Conservation (phyloP, 2,888 invertebrate genomes). For the Synanthedon vespiformis region DNA sequence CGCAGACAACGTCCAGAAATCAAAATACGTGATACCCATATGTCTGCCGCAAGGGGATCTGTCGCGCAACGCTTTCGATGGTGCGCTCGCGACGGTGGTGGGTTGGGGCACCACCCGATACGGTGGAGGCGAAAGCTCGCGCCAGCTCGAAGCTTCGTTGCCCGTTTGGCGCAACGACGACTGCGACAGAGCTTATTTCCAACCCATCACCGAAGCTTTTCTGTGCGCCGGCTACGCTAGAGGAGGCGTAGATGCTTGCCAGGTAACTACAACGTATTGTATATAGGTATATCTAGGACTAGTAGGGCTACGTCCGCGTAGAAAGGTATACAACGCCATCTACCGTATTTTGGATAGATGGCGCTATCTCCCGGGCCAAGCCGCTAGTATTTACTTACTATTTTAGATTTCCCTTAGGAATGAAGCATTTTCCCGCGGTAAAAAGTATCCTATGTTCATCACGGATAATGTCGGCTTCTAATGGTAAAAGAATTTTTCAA, state of each 20-base stretch:
- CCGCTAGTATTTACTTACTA: too few relatives aligned
- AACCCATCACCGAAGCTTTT: conserved; percentile 91
- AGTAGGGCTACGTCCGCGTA: too few relatives aligned
- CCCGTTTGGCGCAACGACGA: conserved; percentile 93
- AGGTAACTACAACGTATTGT: conserved; percentile 67
- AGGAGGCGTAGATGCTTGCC: conserved; percentile 94
- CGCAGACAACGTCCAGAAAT: conserved; percentile 78
- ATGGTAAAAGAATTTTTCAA: too few relatives aligned
- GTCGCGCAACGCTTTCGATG: conserved; percentile 71
- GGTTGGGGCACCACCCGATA: conserved; percentile 94
- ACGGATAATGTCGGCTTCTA: too few relatives aligned
- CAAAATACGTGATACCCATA: conserved; percentile 88
- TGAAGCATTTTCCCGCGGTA: too few relatives aligned
- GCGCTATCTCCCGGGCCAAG: too few relatives aligned
- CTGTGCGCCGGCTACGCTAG: conserved; percentile 90
- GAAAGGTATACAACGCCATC: too few relatives aligned
- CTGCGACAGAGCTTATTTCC: conserved; percentile 91
- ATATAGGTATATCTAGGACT: too few relatives aligned
- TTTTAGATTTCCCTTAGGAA: too few relatives aligned
- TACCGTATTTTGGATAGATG: too few relatives aligned
- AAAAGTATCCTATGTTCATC: too few relatives aligned
- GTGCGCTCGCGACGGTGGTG: conserved; percentile 86
- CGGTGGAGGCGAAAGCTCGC: conserved; percentile 89
- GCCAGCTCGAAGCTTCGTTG: conserved; percentile 84
- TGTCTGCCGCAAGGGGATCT: conserved; percentile 80